Percentiles rank a stretch among this genome's conserved stretches.
These are phyloP conservation scores for Sus cebifrons DNA, from an alignment of 2,797 vertebrate species.

Conservation along the genomic window DNA sequence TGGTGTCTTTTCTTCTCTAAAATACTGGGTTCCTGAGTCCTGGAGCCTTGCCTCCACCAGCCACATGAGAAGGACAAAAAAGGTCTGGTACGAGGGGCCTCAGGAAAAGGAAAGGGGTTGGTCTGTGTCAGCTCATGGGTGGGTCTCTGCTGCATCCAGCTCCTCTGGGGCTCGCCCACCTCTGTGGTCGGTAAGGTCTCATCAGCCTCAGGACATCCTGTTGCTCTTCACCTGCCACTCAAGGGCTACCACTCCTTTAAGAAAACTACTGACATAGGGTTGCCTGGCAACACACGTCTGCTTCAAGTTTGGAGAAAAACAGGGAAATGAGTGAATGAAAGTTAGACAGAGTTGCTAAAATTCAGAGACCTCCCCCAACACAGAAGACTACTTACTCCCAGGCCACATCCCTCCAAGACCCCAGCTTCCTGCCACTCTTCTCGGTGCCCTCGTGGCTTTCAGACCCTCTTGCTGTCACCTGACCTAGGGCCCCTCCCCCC, in stretches of 20 bases:
- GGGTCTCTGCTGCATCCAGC: neutral
- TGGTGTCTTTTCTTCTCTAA: neutral
- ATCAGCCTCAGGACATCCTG: neutral
- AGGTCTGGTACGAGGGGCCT: neutral
- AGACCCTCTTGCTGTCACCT: neutral
- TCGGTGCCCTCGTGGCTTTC: neutral
- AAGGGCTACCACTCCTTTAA: neutral
- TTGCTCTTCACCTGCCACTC: neutral
- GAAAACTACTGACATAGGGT: neutral
- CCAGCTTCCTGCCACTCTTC: neutral
- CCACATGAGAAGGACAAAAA: neutral
- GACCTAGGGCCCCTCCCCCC: neutral
- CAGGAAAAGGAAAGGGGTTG: neutral
- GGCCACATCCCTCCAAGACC: neutral
- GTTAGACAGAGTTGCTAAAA: neutral
- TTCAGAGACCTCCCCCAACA: neutral
- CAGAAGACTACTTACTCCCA: neutral
- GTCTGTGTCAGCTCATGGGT: neutral
- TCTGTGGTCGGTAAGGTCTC: neutral
- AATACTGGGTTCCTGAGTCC: neutral
- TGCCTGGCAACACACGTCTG: neutral
- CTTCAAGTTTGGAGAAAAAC: neutral
- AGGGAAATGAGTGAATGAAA: neutral
- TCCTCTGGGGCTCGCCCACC: neutral
- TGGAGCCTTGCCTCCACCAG: neutral